Conservation (phyloP, 2,797 vertebrate genomes). For the Rhinichthys osculus region DNA sequence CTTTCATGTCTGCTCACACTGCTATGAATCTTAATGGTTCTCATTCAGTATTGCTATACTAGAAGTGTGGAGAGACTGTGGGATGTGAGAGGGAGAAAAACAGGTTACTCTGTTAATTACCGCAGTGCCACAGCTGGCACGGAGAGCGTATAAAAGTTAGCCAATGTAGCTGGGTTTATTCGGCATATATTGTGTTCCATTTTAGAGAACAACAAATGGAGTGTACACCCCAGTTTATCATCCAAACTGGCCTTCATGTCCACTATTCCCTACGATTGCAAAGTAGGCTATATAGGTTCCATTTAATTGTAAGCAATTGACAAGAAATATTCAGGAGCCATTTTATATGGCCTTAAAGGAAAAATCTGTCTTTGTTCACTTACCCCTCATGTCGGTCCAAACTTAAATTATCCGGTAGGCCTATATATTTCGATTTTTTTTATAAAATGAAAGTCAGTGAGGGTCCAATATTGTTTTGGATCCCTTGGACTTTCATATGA, state of each 20-base stretch:
- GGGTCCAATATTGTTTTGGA: neutral
- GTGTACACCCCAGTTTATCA: neutral
- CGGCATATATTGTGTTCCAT: conserved; percentile 2
- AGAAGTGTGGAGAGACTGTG: neutral
- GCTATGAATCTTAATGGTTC: conserved; percentile 27
- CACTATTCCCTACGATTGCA: neutral
- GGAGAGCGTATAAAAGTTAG: neutral
- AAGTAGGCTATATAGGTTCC: neutral
- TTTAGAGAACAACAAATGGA: conserved; percentile 16
- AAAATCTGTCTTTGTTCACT: no score
- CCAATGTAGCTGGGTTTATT: conserved; percentile 1
- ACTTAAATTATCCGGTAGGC: no score
- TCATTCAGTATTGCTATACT: neutral
- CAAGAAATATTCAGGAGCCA: neutral
- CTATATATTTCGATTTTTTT: no score
- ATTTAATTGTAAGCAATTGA: conserved; percentile 1
- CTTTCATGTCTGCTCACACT: neutral
- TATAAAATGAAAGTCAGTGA: no score
- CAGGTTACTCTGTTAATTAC: neutral
- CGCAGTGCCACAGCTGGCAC: neutral
- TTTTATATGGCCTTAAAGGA: neutral
- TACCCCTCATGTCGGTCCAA: no score
- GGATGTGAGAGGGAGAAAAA: neutral
- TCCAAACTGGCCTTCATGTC: neutral
- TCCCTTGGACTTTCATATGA: no score